phyloP scores from a whole-genome alignment of 2,797 vertebrate species.

The Parambassis ranga region DNA sequence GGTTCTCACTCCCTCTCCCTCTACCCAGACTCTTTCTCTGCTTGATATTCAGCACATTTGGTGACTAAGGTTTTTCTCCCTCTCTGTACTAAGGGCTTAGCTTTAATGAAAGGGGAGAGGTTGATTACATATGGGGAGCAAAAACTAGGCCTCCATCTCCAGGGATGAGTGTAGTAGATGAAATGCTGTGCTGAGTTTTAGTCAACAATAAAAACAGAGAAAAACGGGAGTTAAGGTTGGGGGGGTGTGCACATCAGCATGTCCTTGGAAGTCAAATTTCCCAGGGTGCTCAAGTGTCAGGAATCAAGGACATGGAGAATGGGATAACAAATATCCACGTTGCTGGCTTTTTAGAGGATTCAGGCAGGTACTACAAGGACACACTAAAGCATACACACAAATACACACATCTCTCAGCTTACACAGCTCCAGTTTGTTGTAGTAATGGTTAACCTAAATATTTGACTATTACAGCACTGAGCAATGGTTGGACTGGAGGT shows the following conservation, averaged over 20 bases:
- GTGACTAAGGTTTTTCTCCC: slow-evolving; percentile 47
- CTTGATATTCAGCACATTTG: slow-evolving; percentile 60
- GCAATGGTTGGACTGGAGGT: slow-evolving; percentile 23
- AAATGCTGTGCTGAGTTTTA: slow-evolving; percentile 53
- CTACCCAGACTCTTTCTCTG: slow-evolving; percentile 10
- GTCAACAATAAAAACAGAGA: slow-evolving; percentile 58
- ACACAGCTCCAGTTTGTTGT: slow-evolving; percentile 5
- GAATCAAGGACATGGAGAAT: slow-evolving; percentile 57
- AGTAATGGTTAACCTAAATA: slow-evolving; percentile 45
- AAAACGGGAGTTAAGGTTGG: slow-evolving; percentile 4
- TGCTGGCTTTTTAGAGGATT: slow-evolving; percentile 35
- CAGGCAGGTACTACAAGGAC: slow-evolving; percentile 29
- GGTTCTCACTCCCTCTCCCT: not conserved
- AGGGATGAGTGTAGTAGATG: slow-evolving; percentile 57
- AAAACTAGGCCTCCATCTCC: slow-evolving; percentile 60
- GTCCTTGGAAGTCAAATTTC: slow-evolving; percentile 73
- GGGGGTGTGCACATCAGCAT: slow-evolving; percentile 20
- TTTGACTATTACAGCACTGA: slow-evolving; percentile 29
- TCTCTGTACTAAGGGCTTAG: slow-evolving; percentile 41
- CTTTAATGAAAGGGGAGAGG: slow-evolving; percentile 62
- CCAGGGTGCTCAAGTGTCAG: slow-evolving; percentile 57
- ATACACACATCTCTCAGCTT: not conserved
- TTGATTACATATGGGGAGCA: slow-evolving; percentile 61
- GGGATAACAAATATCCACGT: slow-evolving; percentile 35
- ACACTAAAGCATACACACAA: slow-evolving; percentile 3